These are phyloP conservation scores for Nomada hirtipes DNA, from an alignment of 2,888 invertebrate species.

Conservation along the genomic window DNA sequence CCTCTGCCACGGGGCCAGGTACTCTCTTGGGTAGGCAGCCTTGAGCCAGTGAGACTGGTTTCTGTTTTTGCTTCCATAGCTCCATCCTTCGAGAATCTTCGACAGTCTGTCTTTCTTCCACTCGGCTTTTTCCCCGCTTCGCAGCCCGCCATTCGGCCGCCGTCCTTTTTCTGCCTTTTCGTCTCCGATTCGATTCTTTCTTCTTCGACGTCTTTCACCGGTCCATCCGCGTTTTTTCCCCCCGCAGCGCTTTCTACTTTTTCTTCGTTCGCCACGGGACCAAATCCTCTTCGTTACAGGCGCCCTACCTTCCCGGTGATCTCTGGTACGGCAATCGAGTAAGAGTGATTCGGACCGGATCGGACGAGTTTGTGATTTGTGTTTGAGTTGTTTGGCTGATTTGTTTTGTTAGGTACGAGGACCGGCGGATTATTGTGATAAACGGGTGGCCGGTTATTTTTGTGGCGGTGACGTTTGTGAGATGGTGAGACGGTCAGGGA, in stretches of 20 bases:
- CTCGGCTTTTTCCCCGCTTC: constrained; percentile 69
- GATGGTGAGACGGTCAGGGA: too few relatives aligned
- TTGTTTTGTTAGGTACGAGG: too few relatives aligned
- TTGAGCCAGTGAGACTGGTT: constrained; percentile 84
- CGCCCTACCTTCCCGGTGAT: background rate
- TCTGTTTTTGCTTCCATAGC: constrained; percentile 83
- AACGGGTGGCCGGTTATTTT: too few relatives aligned
- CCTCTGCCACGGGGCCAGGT: constrained; percentile 50
- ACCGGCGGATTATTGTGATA: too few relatives aligned
- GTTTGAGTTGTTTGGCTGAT: too few relatives aligned
- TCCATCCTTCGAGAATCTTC: constrained; percentile 81
- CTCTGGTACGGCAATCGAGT: too few relatives aligned
- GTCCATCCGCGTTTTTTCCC: constrained; percentile 39
- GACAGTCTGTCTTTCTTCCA: constrained; percentile 79
- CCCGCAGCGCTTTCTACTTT: constrained; percentile 32
- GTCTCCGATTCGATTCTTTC: constrained; percentile 55
- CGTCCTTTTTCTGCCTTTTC: constrained; percentile 59
- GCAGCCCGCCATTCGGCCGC: constrained; percentile 51
- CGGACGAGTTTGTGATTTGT: background rate
- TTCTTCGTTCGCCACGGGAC: constrained; percentile 1
- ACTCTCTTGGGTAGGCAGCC: constrained; percentile 77
- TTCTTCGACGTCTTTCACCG: constrained; percentile 57
- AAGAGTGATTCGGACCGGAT: background rate
- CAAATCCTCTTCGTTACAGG: constrained; percentile 35
- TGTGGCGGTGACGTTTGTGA: too few relatives aligned